These are phyloP conservation scores for Cephalopachus bancanus DNA, from an alignment of 2,797 vertebrate species.

Conservation along the genomic window DNA sequence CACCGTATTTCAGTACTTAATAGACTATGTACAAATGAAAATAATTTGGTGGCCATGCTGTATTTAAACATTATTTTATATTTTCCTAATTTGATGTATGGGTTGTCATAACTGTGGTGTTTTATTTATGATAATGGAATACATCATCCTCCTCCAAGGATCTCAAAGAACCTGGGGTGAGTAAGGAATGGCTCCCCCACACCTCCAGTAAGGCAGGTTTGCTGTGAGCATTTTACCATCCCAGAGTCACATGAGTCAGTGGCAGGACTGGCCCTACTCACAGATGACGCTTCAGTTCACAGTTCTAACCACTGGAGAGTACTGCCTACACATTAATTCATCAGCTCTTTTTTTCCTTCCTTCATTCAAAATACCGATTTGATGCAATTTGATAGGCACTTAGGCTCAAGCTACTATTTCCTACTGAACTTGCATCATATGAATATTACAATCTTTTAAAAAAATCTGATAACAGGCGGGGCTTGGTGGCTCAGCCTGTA, in stretches of 20 bases:
- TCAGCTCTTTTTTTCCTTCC: neutral
- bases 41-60: neutral
- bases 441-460: neutral
- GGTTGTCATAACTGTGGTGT: neutral
- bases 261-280: neutral
- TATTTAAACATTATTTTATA: slow-evolving; percentile 54
- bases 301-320: neutral
- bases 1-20: neutral
- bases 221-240: neutral
- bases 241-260: neutral
- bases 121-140: slow-evolving; percentile 21
- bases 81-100: neutral
- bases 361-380: slow-evolving; percentile 17
- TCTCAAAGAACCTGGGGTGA: neutral
- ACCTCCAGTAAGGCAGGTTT: neutral
- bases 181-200: neutral
- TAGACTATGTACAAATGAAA: neutral
- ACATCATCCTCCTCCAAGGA: neutral
- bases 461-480: neutral
- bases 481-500: neutral
- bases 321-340: neutral
- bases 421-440: neutral
- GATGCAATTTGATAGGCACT: neutral
- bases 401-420: neutral
- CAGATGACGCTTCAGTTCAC: neutral